These are phyloP conservation scores for Hyperoplus lanceolatus DNA, from an alignment of 2,797 vertebrate genomes.

Conservation along the genomic window DNA sequence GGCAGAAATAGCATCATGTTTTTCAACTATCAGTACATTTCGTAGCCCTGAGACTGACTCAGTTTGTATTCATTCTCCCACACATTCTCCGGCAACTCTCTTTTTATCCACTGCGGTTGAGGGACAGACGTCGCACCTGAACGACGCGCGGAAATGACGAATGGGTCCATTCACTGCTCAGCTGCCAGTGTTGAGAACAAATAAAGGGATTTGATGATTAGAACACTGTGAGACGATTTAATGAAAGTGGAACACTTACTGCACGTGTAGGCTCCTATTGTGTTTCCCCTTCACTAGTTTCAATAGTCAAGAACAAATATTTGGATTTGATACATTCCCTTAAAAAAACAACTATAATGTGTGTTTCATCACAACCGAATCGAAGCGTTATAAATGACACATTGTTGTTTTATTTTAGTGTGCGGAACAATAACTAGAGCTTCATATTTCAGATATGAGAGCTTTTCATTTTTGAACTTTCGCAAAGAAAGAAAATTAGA, in stretches of 20 bases:
- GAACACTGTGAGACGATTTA: slow-evolving; percentile 16
- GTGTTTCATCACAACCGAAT: not conserved
- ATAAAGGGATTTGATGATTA: not conserved
- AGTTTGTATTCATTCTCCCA: slow-evolving; percentile 79
- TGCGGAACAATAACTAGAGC: no score
- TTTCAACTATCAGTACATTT: slow-evolving; percentile 78
- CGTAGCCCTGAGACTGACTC: slow-evolving; percentile 76
- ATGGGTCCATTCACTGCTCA: slow-evolving; percentile 59
- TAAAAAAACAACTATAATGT: no score
- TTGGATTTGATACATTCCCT: not conserved
- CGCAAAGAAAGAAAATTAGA: not conserved
- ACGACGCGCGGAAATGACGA: slow-evolving; percentile 49
- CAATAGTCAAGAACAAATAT: not conserved
- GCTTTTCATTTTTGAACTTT: not conserved
- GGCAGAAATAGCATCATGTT: slow-evolving; percentile 82
- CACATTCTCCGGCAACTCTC: slow-evolving; percentile 60
- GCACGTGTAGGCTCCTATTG: not conserved
- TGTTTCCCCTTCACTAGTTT: not conserved
- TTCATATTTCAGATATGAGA: not conserved
- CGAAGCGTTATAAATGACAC: not conserved
- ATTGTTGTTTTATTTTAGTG: not conserved
- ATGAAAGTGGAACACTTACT: not conserved
- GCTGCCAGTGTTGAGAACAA: slow-evolving; percentile 15
- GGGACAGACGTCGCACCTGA: slow-evolving; percentile 55
- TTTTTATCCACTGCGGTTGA: slow-evolving; percentile 57